Percentiles rank a stretch among this genome's conserved stretches.
Evolutionary conservation across 2,797 vertebrate genomes (phyloP).

Genomic region (Peromyscus attwateri): DNA sequence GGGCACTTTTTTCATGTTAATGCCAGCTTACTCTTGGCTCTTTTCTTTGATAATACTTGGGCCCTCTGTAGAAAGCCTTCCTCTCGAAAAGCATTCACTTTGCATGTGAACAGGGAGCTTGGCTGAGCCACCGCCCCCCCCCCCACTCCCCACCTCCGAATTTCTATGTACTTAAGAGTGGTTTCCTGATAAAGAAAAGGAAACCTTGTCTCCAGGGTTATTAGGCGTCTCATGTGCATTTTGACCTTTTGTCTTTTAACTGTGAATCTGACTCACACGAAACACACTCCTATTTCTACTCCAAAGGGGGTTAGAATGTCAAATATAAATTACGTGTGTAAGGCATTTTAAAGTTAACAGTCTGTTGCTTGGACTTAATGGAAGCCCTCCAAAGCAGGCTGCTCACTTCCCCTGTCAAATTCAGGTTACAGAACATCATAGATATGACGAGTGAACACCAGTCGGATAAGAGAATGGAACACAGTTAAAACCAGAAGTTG

Average conservation of each 20-base stretch:
- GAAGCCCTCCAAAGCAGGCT: conserved; percentile 87
- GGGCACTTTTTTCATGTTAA: conserved; percentile 71
- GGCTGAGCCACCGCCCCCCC: background rate
- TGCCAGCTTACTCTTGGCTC: conserved; percentile 38
- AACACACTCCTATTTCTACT: conserved; percentile 70
- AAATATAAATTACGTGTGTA: conserved; percentile 84
- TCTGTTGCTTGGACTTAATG: conserved; percentile 84
- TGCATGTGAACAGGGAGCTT: conserved; percentile 59
- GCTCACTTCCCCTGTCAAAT: conserved; percentile 88
- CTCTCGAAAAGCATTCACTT: conserved; percentile 48
- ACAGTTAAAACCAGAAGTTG: conserved; percentile 88
- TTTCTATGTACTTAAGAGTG: conserved; percentile 79
- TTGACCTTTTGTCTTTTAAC: conserved; percentile 75
- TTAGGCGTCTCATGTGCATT: conserved; percentile 64
- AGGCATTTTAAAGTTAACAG: conserved; percentile 88
- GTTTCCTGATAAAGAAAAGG: conserved; percentile 81
- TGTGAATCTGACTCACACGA: conserved; percentile 65
- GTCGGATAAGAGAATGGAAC: conserved; percentile 85
- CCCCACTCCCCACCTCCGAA: conserved; percentile 66
- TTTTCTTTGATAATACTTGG: conserved; percentile 63
- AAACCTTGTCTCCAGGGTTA: conserved; percentile 56
- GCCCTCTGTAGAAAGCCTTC: conserved; percentile 55
- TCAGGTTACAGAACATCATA: conserved; percentile 87
- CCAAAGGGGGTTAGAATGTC: conserved; percentile 60
- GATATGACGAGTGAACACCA: conserved; percentile 87